Evolutionary conservation across 2,113 vertebrate species (phyloP), one percentile per base, ranked within the genome.

Genomic region (Menidia beryllina): DNA sequence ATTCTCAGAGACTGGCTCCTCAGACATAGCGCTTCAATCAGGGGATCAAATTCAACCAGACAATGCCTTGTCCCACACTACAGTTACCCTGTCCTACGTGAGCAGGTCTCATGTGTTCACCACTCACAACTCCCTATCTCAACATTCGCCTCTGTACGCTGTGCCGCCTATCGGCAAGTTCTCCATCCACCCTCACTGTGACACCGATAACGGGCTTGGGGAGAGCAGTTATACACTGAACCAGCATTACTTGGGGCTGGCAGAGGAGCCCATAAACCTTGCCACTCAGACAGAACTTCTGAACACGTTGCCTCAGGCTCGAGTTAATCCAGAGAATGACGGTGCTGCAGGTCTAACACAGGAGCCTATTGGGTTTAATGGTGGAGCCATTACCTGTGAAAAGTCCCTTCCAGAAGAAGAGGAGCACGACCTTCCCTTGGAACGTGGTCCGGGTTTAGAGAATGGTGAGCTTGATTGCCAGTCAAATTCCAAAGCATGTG

Each of bases 31-130:
- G 0, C 79, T 81, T 15, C 90, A 84, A 26, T 62, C 91, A n/a
- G 84, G 68, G 41, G 91, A 90, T 49, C 92, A 88, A 27, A 78
- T 92, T 80, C 91, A 93, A 69, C 91, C 91, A 7, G 91, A 93
- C 66, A 71, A 91, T 72, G 90, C 91, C 69, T 93, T 94, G 77
- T 94, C 93, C 24, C 91, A 89, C 86, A 93, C 93, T 24, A 93
- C 94, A 7, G 93, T 94, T 78, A 94, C 93, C 7, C 90, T 94
- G 9, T 94, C 94, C 7, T 94, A 94, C 43, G 89, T 94, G 83
- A 94, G 89, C 92, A 77, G 91, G 77, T 93, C 94, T 87, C 91
- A 70, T 34, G 86, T 94, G 57, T 92, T 92, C 69, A 77, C 92
- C 58, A 14, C 74, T 34, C 85, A 73, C 2, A 80, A 90, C 74